Conservation (phyloP, 2,888 invertebrate genomes). For the Polydrusus pterygomalis region DNA sequence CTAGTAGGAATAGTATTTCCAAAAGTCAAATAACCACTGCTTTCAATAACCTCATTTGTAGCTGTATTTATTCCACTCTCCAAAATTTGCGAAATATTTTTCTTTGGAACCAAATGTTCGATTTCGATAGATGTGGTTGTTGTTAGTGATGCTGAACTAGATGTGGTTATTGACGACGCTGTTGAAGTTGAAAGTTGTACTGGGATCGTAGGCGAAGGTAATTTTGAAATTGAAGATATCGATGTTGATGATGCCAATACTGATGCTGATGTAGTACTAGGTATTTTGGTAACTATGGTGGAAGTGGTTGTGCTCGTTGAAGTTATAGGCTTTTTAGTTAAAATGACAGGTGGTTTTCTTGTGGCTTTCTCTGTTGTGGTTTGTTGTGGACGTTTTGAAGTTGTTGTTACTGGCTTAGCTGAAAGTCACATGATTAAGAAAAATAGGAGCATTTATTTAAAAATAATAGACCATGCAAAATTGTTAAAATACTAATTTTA, state of each 20-base stretch:
- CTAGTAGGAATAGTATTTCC: neutral
- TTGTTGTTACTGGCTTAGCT: constrained; percentile 39
- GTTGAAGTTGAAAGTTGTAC: constrained; percentile 5
- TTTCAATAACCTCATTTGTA: constrained; percentile 65
- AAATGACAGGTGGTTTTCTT: constrained; percentile 59
- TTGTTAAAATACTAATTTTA: too few species aligned
- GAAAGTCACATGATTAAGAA: neutral
- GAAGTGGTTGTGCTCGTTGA: constrained; percentile 58
- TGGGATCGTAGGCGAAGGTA: constrained; percentile 29
- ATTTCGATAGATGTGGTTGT: constrained; percentile 62
- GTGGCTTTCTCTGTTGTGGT: constrained; percentile 62
- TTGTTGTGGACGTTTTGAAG: constrained; percentile 49
- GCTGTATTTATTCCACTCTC: constrained; percentile 64
- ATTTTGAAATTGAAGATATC: neutral
- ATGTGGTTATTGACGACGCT: constrained; percentile 41
- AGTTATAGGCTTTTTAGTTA: constrained; percentile 50
- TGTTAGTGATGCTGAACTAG: constrained; percentile 60
- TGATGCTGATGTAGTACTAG: constrained; percentile 60
- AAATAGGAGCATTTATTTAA: neutral
- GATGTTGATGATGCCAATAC: constrained; percentile 11
- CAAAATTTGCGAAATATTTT: constrained; percentile 60
- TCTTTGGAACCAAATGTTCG: constrained; percentile 57
- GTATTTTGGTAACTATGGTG: constrained; percentile 46
- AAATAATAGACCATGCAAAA: too few species aligned
- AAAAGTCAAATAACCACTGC: constrained; percentile 31